phyloP scores from a whole-genome alignment of 37 sponge, comb jelly and placozoan genomes.

The Crambe crambe region DNA sequence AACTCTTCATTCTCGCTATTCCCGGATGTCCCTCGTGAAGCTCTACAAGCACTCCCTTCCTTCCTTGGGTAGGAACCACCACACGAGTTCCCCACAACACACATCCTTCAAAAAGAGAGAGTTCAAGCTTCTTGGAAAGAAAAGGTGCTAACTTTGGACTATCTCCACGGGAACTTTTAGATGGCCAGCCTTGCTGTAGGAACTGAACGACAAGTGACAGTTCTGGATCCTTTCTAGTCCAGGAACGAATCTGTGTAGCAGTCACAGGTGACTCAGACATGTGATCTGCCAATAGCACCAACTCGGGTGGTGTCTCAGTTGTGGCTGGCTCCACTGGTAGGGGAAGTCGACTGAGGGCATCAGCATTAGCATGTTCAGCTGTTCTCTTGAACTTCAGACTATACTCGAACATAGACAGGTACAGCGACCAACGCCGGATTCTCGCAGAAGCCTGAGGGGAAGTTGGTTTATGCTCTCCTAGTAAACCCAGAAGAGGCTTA shows the following conservation, averaged over 20 bases:
- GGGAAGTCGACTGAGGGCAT: neutral
- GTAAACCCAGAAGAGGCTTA: neutral
- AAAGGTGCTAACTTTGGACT: neutral
- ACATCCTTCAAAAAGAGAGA: neutral
- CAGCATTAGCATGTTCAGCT: neutral
- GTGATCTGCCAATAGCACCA: too few species aligned
- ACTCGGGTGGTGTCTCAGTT: too few species aligned
- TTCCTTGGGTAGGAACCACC: neutral
- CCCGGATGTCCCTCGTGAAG: neutral
- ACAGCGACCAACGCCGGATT: neutral
- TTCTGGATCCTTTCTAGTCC: too few species aligned
- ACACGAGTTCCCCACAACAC: neutral
- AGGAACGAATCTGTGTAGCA: neutral
- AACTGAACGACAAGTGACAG: too few species aligned
- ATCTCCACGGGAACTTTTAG: neutral
- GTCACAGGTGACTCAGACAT: neutral
- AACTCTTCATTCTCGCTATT: neutral
- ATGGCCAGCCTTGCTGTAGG: too few species aligned
- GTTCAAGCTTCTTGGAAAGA: neutral
- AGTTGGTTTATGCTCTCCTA: neutral
- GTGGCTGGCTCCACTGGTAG: too few species aligned
- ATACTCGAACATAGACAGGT: neutral
- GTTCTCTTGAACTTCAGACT: neutral
- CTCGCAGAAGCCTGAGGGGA: neutral
- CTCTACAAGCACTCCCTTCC: neutral